These are phyloP conservation scores for Mesembrinibis cayennensis DNA, from an alignment of 2,113 vertebrate species.

Conservation along the genomic window DNA sequence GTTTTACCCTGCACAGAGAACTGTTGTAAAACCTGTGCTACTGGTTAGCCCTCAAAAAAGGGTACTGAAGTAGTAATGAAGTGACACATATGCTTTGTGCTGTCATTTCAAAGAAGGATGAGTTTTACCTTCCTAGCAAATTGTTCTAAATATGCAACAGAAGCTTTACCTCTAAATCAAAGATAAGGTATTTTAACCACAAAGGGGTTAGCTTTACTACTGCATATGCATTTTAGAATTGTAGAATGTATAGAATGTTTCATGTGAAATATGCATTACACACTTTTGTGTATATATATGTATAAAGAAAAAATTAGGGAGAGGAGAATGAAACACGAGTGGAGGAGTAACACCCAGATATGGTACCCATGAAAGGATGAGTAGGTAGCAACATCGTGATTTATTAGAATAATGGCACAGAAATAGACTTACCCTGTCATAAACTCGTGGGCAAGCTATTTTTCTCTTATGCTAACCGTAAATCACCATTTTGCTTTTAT, in stretches of 20 bases:
- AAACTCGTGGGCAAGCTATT: not conserved
- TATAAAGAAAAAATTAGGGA: not conserved
- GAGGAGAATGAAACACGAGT: not conserved
- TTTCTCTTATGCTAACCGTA: constrained; percentile 49
- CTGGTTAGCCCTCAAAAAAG: not conserved
- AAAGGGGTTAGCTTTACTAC: not conserved
- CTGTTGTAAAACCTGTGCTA: not conserved
- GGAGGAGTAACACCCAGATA: not conserved
- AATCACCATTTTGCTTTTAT: constrained; percentile 52
- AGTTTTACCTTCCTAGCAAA: not conserved
- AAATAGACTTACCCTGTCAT: constrained; percentile 18
- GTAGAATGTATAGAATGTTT: not conserved
- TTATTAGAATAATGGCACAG: constrained; percentile 20
- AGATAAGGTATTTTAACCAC: not conserved
- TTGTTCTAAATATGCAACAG: not conserved
- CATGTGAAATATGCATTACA: not conserved
- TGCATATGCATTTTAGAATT: not conserved
- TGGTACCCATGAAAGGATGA: not conserved
- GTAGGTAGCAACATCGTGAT: not conserved
- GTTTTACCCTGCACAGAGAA: not conserved
- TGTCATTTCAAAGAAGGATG: not conserved
- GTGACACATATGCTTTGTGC: not conserved
- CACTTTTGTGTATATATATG: not conserved
- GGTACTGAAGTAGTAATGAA: not conserved
- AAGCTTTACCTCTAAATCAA: not conserved